Evolutionary conservation across 1,140 invertebrate genomes (phyloP), one percentile per base, ranked within the genome.

Genomic region (Platyura marginata): DNA sequence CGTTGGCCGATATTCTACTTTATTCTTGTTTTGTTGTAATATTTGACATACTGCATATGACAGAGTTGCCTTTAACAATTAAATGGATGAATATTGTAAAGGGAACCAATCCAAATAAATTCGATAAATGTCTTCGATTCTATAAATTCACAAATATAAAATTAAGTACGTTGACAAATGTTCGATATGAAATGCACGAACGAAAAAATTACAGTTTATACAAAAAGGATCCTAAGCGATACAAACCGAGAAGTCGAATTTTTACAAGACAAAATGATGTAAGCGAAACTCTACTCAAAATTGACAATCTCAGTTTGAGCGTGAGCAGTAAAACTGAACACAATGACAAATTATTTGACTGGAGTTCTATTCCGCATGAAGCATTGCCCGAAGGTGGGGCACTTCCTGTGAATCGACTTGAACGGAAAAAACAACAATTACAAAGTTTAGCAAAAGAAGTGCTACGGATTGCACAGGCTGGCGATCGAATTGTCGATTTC

Each of bases 391-490:
- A 67, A 48, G 77, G 78, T 49, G 87, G 86, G 1, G 72, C 81
- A 21, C 62, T 95, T 39, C 91, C 91, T 10, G 59, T 68, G 49
- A 67, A 71, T 15, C 71, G 91, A 37, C 62, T 80, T 3, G 55
- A 71, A 20, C 69, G 85, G 44, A 97, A 97, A 66, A 79, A 77
- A 37, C 74, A 92, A 48, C 92, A 97, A 57, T 55, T 97, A 20
- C 80, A 91, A 61, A 94, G 87, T 56, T 64, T 97, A 46, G 76
- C 75, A n/a, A 75, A 77, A 53, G 78, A 85, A 18, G 78, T 88
- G 0, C 54, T 81, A 2, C 71, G 74, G 37, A 59, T 91, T 36
- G 79, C 74, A 0, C 65, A 67, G 42, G 49, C 63, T 10, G 64
- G 63, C 1, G 63, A 72, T 49, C 63, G 70, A 13, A 88, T 96